These are phyloP conservation scores for Reinhardtius hippoglossoides DNA, from an alignment of 2,113 vertebrate species.

Conservation along the genomic window DNA sequence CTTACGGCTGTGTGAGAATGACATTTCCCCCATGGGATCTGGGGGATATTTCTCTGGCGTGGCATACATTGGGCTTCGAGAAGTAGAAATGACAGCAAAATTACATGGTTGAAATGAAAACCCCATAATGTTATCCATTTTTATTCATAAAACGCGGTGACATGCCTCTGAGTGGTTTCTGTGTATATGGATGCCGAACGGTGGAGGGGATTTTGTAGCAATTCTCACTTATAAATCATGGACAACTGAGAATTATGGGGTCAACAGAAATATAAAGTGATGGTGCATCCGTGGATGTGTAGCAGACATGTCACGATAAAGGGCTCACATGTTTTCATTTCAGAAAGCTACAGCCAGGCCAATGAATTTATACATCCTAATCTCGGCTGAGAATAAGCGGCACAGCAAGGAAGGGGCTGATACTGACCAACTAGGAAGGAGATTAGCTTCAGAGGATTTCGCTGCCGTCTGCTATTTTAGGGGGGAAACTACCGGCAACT, in stretches of 20 bases:
- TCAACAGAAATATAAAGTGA: conserved; percentile 60
- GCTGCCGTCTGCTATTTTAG: conserved; percentile 62
- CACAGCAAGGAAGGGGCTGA: conserved; percentile 43
- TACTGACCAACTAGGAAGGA: conserved; percentile 52
- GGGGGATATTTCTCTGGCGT: conserved; percentile 66
- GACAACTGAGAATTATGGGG: conserved; percentile 60
- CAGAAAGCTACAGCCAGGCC: conserved; percentile 26
- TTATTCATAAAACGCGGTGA: conserved; percentile 68
- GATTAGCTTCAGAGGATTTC: conserved; percentile 64
- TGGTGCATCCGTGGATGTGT: conserved; percentile 23
- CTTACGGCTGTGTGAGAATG: conserved; percentile 61
- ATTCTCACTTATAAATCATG: conserved; percentile 63
- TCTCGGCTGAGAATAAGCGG: conserved; percentile 57
- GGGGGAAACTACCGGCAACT: conserved; percentile 39
- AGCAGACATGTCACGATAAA: conserved; percentile 21
- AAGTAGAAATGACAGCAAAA: conserved; percentile 70
- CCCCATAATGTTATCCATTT: conserved; percentile 70
- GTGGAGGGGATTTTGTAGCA: conserved; percentile 42
- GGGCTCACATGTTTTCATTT: conserved; percentile 43
- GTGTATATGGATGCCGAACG: conserved; percentile 42
- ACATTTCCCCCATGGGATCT: conserved; percentile 71
- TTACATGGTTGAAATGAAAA: conserved; percentile 73
- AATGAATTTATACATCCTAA: conserved; percentile 64
- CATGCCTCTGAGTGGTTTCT: conserved; percentile 52
- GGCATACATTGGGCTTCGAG: conserved; percentile 39